Evolutionary conservation across 2,113 vertebrate species (phyloP).

Genomic region (Rhagologus leucostigma): DNA sequence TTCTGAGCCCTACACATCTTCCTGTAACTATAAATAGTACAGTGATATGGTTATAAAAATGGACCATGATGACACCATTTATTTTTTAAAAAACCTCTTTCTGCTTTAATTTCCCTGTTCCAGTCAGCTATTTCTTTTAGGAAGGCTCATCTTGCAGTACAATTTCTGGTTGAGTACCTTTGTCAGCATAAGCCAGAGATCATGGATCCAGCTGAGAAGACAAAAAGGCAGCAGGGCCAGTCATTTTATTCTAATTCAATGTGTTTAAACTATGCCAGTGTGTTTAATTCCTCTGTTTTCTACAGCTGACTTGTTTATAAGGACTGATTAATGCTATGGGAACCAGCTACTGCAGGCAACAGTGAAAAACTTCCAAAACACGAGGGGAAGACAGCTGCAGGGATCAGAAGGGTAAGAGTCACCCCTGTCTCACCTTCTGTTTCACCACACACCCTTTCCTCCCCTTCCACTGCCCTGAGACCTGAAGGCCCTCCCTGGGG

Average conservation of each 20-base stretch:
- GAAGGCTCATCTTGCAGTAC: not conserved
- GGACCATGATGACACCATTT: not conserved
- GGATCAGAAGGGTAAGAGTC: not conserved
- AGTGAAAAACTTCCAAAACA: not conserved
- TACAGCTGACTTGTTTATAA: not conserved
- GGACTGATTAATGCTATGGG: not conserved
- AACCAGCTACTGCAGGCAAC: not conserved
- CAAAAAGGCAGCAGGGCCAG: not conserved
- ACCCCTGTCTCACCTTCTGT: rapidly evolving
- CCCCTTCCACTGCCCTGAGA: rapidly evolving
- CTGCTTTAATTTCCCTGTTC: not conserved
- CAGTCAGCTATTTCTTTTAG: not conserved
- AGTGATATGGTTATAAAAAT: not conserved
- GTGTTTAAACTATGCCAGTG: not conserved
- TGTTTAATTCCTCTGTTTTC: not conserved
- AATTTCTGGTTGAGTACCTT: not conserved
- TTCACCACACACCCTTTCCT: not conserved
- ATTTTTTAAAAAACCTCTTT: not conserved
- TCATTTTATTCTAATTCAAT: not conserved
- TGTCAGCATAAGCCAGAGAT: not conserved
- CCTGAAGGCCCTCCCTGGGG: rapidly evolving
- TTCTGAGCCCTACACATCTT: not conserved
- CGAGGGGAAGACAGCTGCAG: not conserved
- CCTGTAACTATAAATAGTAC: not conserved
- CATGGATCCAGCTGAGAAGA: not conserved